Evolutionary conservation across 2,888 invertebrate genomes (phyloP), one percentile per base, ranked within the genome.

Genomic region (Heliconius aoede): DNA sequence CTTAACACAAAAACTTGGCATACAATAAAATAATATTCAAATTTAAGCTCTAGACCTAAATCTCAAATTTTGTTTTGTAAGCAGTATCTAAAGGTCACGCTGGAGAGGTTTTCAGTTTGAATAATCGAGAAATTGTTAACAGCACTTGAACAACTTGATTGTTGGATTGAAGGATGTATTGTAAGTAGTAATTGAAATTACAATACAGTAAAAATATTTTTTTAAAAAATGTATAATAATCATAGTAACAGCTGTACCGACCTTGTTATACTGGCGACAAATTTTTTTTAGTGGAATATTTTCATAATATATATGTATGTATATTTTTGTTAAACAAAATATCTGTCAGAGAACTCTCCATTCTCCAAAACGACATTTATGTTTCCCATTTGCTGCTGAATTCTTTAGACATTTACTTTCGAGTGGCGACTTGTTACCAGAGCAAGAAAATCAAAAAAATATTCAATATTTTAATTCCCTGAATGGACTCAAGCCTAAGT

Each of bases 71-170:
- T 65, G 24, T 36, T 24, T 65, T 26, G 36, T 40, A 65, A 40
- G 64, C 65, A 40, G 7, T 36, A 40, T 40, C 24, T 24, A 65
- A 65, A 65, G 65, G 36, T 65, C 36, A 40, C 24, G 65, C 36
- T 65, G 65, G 24, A 65, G 36, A 65, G 65, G 24, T 65, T 36
- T 65, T 36, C 65, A 24, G 36, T 65, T 36, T 65, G 65, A 24
- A 36, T 40, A 36, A 65, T 65, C 65, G 65, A 65, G 24, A 24
- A 30, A 24, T 65, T 36, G 36, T 65, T 65, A 65, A 40, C 36
- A 65, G 15, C 36, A 65, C 65, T 65, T 15, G 15, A 65, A 15
- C 26, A 24, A 64, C 15, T 65, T 26, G 64, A 15, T 24, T 65
- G 36, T 65, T 8, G 24, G 15, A 40, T 65, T 65, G 65, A 65